Evolutionary conservation across 2,113 vertebrate species (phyloP), one percentile per base, ranked within the genome.

Genomic region (Dicentrarchus labrax): DNA sequence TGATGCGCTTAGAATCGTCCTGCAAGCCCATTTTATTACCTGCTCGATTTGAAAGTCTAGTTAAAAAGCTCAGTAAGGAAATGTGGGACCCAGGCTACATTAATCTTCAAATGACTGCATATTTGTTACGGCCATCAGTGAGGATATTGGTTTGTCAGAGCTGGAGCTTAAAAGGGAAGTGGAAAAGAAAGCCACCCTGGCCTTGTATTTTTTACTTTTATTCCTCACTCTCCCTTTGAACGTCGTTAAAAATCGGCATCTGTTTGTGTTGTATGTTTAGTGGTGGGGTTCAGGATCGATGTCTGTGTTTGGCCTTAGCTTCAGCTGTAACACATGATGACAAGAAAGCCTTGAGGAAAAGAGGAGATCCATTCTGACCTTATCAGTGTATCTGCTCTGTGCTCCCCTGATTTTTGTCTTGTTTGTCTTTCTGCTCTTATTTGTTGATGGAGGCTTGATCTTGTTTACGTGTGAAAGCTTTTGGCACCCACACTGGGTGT

Each of bases 321-420:
- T 47, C 50, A 59, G 51, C 16, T 72, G 6, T 89, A 86, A 91
- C 85, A 17, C 60, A 84, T 76, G 71, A 72, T 90, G 83, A 79
- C 82, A 70, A 75, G 15, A 67, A 75, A 72, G 82, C 82, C 82
- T 69, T 4, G 61, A 83, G 79, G 81, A 56, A 48, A 57, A 53
- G 48, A 75, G 15, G 51, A 76, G 64, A 82, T 81, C 78, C 41
- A 41, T 68, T 60, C 71, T 85, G 80, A 88, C 85, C 81, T 88
- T 82, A 64, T 89, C 84, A 90, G 60, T 30, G 41, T 8, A 13
- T 82, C 61, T 54, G 56, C 68, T 75, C 12, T n/a, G 13, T 67
- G 48, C 65, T 53, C 36, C 47, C 50, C 21, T 72, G 7, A 9
- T 56, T 30, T 30, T 30, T 30, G 30, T 30, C 30, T 30, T 43